phyloP scores from a whole-genome alignment of 2,888 invertebrate species.

The Ariolimax columbianus region DNA sequence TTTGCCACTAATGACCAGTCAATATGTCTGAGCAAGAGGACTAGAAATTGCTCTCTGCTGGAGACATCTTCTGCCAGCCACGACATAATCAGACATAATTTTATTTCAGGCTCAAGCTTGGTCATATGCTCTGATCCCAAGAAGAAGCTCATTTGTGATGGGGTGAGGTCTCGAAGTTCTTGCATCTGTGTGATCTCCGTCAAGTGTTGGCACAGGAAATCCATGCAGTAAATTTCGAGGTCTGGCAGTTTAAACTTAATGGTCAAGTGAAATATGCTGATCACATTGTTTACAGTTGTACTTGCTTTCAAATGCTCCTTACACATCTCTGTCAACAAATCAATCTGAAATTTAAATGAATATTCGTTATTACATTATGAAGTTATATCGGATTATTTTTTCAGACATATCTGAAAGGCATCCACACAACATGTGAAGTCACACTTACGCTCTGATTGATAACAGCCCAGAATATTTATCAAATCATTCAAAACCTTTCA shows the following conservation, averaged over 20 bases:
- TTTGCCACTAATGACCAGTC: constrained; percentile 71
- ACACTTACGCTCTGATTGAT: background rate
- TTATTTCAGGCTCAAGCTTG: constrained; percentile 69
- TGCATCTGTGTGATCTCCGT: constrained; percentile 70
- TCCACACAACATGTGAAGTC: background rate
- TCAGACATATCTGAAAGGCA: background rate
- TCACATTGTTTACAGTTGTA: constrained; percentile 83
- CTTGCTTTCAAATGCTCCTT: constrained; percentile 84
- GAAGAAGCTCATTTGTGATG: constrained; percentile 65
- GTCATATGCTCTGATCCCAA: constrained; percentile 67
- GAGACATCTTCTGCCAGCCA: constrained; percentile 72
- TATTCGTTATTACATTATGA: background rate
- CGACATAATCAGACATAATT: constrained; percentile 69
- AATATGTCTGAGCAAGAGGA: constrained; percentile 80
- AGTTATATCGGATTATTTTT: too few relatives aligned
- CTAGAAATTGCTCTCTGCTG: constrained; percentile 82
- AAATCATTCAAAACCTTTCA: too few relatives aligned
- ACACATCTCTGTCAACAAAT: constrained; percentile 83
- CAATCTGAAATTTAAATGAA: constrained; percentile 81
- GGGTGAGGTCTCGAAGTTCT: constrained; percentile 65
- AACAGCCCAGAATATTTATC: too few relatives aligned
- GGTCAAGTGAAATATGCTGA: constrained; percentile 83
- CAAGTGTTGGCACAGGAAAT: constrained; percentile 54
- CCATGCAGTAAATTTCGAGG: constrained; percentile 75
- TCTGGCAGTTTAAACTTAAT: constrained; percentile 82